A percentile compares a stretch with the other conserved stretches of the same genome.
Conservation (phyloP, 2,888 invertebrate species). For the Adela reaumurella region DNA sequence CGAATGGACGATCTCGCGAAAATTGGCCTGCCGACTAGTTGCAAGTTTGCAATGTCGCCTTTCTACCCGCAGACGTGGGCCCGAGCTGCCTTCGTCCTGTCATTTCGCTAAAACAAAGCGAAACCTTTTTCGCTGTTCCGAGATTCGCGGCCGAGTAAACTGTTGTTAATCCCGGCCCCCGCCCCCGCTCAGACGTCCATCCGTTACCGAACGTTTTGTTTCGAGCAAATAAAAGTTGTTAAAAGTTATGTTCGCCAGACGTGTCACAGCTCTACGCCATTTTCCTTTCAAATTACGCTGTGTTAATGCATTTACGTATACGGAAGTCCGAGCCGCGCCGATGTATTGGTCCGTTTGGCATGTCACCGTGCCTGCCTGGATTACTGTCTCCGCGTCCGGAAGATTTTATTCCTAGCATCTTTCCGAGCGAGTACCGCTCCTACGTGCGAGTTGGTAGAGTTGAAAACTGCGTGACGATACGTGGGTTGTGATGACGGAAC, state of each 20-base stretch:
- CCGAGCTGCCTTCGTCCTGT: background rate
- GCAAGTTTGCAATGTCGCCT: too few relatives aligned
- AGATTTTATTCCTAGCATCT: too few relatives aligned
- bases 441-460: too few relatives aligned
- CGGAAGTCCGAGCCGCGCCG: background rate
- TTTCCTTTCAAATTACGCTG: background rate
- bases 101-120: background rate
- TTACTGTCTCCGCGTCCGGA: background rate
- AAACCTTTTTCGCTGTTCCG: background rate
- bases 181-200: background rate
- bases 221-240: conserved; percentile 1
- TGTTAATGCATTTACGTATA: background rate
- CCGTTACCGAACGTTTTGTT: background rate
- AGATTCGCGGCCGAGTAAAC: background rate
- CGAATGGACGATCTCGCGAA: too few relatives aligned
- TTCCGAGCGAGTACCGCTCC: too few relatives aligned
- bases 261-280: background rate
- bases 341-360: background rate
- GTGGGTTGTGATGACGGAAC: too few relatives aligned
- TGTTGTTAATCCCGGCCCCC: background rate
- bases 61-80: too few relatives aligned
- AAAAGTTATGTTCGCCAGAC: conserved; percentile 2
- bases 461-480: too few relatives aligned
- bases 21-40: too few relatives aligned
- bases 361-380: background rate